Conservation (phyloP, 2,888 invertebrate genomes). For the Athalia rosae region DNA sequence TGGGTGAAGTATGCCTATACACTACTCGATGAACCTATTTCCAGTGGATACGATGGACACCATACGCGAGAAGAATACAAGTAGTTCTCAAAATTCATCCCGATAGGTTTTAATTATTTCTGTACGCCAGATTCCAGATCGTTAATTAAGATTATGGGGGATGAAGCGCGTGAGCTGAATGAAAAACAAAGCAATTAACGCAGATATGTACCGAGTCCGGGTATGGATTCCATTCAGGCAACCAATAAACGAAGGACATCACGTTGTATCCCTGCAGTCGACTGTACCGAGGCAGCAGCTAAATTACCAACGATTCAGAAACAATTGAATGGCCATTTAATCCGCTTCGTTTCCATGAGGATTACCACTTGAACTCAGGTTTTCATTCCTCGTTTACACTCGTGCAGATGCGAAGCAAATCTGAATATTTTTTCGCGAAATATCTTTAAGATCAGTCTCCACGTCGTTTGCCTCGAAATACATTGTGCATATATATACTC, state of each 20-base stretch:
- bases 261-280: not conserved
- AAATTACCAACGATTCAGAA: constrained; percentile 12
- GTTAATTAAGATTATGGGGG: constrained; percentile 46
- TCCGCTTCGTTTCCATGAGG: constrained; percentile 4
- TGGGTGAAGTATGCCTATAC: not conserved
- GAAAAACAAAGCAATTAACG: constrained; percentile 37
- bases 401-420: not conserved
- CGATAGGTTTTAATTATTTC: constrained; percentile 46
- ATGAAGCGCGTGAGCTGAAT: constrained; percentile 38
- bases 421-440: not conserved
- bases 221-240: constrained; percentile 29
- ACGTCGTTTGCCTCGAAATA: too few species aligned
- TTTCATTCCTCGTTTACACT: constrained; percentile 4
- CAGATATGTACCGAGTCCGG: constrained; percentile 18
- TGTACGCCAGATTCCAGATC: constrained; percentile 37
- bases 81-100: constrained; percentile 41
- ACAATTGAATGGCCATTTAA: constrained; percentile 17
- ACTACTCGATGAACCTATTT: constrained; percentile 12
- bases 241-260: constrained; percentile 11
- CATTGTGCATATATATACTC: too few species aligned
- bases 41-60: constrained; percentile 2
- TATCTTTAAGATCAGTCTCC: constrained; percentile 3
- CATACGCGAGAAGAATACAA: constrained; percentile 41
- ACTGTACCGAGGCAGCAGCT: not conserved
- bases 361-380: constrained; percentile 9